phyloP scores from a whole-genome alignment of 2,888 invertebrate genomes.

The Gymnocheta viridis region DNA sequence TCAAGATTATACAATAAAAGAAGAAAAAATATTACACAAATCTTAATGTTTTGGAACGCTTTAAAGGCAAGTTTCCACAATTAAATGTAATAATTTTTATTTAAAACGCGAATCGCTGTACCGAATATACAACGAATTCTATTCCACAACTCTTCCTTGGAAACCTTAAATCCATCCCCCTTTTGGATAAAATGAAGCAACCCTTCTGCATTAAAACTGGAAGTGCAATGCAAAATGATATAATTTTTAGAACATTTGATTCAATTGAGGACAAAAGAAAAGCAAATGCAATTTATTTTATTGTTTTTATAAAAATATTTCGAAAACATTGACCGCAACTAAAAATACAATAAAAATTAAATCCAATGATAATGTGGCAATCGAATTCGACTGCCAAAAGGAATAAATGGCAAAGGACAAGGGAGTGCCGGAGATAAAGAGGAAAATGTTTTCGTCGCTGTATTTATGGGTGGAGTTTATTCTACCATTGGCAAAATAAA shows the following conservation, averaged over 20 bases:
- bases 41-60: too few relatives aligned
- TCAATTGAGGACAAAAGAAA: slow-evolving; percentile 78
- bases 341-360: slow-evolving; percentile 74
- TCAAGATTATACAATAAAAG: too few relatives aligned
- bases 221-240: background rate
- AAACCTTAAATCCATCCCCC: background rate
- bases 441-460: background rate
- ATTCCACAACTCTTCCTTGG: too few relatives aligned
- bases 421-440: background rate
- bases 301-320: slow-evolving; percentile 35
- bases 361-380: slow-evolving; percentile 74
- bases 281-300: slow-evolving; percentile 79
- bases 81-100: too few relatives aligned
- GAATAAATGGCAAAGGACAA: slow-evolving; percentile 30
- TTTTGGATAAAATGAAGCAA: background rate
- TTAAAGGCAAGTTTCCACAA: too few relatives aligned
- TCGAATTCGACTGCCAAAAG: slow-evolving; percentile 53
- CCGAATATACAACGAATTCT: too few relatives aligned
- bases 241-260: slow-evolving; percentile 76
- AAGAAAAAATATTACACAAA: background rate
- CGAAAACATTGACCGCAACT: slow-evolving; percentile 75
- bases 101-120: too few relatives aligned
- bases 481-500: slow-evolving; percentile 58
- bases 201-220: background rate
- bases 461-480: slow-evolving; percentile 67